Conservation (phyloP, 2,888 invertebrate genomes). For the Chrysomela aeneicollis region DNA sequence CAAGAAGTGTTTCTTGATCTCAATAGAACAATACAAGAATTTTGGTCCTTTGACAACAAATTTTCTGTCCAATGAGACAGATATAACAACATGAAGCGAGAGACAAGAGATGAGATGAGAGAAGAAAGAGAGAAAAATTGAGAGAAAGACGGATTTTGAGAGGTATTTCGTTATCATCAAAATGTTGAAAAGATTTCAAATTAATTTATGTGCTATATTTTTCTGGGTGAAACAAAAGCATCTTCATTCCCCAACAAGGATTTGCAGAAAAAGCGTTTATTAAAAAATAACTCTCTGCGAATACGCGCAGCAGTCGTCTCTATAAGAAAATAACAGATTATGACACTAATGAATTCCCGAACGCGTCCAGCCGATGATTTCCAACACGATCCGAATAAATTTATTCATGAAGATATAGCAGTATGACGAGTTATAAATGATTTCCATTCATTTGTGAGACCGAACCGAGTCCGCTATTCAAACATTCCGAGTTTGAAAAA, state of each 20-base stretch:
- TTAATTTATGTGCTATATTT: too few relatives aligned
- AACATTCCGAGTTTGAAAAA: conserved; percentile 27
- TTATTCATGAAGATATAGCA: conserved; percentile 25
- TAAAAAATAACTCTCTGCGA: neutral
- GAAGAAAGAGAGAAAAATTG: too few relatives aligned
- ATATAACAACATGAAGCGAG: too few relatives aligned
- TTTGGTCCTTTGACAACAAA: too few relatives aligned
- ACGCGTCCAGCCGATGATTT: conserved; percentile 4
- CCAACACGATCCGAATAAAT: conserved; percentile 8
- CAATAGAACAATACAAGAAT: too few relatives aligned
- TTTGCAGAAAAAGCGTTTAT: neutral
- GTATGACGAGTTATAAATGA: conserved; percentile 29
- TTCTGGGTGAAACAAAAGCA: neutral
- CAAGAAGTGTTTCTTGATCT: too few relatives aligned
- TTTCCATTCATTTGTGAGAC: conserved; percentile 15
- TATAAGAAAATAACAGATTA: conserved; percentile 31
- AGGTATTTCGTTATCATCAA: too few relatives aligned
- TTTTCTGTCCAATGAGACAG: too few relatives aligned
- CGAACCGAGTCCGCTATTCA: conserved; percentile 12
- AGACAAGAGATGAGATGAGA: too few relatives aligned
- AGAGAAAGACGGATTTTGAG: too few relatives aligned
- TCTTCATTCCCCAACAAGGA: neutral
- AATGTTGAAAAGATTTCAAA: neutral
- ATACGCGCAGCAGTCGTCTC: neutral
- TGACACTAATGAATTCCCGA: conserved; percentile 20